Conservation (phyloP, 2,113 vertebrate species). For the Choloepus hoffmanni region DNA sequence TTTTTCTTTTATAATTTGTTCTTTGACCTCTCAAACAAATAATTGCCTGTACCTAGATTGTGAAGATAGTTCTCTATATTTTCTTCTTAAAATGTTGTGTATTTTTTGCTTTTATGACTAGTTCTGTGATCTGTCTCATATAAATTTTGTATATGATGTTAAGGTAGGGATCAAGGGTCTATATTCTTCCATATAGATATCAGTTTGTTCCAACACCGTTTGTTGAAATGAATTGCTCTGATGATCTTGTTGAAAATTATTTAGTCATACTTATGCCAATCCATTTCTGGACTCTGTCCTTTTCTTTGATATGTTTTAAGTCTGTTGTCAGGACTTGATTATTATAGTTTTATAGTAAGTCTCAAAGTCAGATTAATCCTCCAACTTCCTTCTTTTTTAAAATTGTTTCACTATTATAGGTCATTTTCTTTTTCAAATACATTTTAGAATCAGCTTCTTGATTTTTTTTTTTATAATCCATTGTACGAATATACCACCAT, state of each 20-base stretch:
- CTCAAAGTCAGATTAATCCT: conserved; percentile 35
- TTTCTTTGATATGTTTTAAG: conserved; percentile 46
- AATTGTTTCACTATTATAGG: background rate
- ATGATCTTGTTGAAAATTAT: conserved; percentile 6
- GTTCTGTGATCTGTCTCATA: background rate
- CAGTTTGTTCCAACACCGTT: background rate
- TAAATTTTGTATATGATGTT: conserved; percentile 2
- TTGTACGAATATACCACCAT: too few relatives aligned
- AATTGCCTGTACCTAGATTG: background rate
- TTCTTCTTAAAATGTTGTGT: background rate
- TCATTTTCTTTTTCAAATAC: conserved; percentile 26
- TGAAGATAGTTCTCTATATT: conserved; percentile 24
- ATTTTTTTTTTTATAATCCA: background rate
- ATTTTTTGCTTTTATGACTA: conserved; percentile 32
- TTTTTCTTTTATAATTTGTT: conserved; percentile 50
- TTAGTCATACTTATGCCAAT: background rate
- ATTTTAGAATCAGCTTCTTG: conserved; percentile 38
- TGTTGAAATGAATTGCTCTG: background rate
- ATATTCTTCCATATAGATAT: background rate
- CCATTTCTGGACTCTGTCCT: conserved; percentile 1
- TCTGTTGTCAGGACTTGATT: background rate
- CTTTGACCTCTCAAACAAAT: conserved; percentile 26
- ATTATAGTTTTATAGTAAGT: background rate
- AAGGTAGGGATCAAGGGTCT: background rate
- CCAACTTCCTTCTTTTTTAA: conserved; percentile 14